Percentiles rank a stretch among this genome's conserved stretches.
Evolutionary conservation across 2,113 vertebrate genomes (phyloP).

Genomic region (Catagonus wagneri): DNA sequence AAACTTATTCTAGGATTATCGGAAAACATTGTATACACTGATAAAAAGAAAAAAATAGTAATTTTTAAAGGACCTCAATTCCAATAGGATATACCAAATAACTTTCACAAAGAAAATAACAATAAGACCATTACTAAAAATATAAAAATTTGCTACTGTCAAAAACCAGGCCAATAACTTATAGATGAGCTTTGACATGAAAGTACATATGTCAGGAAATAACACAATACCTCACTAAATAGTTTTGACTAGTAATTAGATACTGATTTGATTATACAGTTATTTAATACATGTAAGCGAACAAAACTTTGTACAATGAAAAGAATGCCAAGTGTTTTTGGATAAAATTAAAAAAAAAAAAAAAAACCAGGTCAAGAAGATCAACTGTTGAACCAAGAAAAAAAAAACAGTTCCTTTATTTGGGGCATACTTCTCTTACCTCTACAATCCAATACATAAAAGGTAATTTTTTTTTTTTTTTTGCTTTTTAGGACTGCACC

Average conservation of each 20-base stretch:
- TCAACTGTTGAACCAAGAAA: background rate
- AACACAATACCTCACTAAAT: background rate
- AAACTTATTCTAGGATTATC: constrained; percentile 41
- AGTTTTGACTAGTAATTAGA: constrained; percentile 13
- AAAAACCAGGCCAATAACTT: constrained; percentile 26
- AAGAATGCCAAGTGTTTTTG: constrained; percentile 40
- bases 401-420: background rate
- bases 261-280: constrained; percentile 36
- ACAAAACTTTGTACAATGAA: background rate
- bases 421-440: background rate
- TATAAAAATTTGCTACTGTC: constrained; percentile 9
- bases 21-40: background rate
- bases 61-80: constrained; percentile 7
- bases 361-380: background rate
- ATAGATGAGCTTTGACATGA: background rate
- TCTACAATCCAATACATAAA: background rate
- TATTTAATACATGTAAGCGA: background rate
- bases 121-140: constrained; percentile 15
- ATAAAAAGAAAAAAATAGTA: constrained; percentile 48
- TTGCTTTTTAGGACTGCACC: no score
- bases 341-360: background rate
- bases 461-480: background rate
- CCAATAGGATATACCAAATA: background rate
- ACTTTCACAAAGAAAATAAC: constrained; percentile 34
- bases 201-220: background rate